These are phyloP conservation scores for Habropoda laboriosa DNA, from an alignment of 1,140 invertebrate species.

Conservation along the genomic window DNA sequence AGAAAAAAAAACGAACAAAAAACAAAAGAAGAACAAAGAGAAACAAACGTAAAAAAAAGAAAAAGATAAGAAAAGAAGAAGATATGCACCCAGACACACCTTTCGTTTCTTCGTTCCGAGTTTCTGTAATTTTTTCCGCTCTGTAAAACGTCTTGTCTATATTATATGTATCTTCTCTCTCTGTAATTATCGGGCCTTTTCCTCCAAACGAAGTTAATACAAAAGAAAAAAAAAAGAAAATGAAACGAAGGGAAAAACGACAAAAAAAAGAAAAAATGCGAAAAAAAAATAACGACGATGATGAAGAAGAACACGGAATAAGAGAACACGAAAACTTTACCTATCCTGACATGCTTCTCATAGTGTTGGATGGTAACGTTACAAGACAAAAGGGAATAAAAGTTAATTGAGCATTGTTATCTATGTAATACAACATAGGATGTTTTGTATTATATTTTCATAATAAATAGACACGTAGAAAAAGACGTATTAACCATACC, in stretches of 20 bases:
- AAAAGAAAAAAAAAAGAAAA: constrained; percentile 39
- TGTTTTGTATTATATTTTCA: constrained; percentile 87
- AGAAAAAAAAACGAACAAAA: background rate
- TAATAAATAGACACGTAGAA: constrained; percentile 86
- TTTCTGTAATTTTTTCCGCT: constrained; percentile 64
- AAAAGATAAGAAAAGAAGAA: constrained; percentile 10
- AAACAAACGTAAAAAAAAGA: too few relatives aligned
- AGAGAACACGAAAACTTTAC: constrained; percentile 71
- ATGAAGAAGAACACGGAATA: constrained; percentile 54
- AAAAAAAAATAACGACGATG: constrained; percentile 32
- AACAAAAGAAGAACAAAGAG: background rate
- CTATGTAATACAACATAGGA: constrained; percentile 85
- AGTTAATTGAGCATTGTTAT: constrained; percentile 83
- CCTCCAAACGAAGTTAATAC: constrained; percentile 63
- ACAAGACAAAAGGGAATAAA: constrained; percentile 74
- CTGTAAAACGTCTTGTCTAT: constrained; percentile 72
- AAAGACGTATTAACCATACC: constrained; percentile 78
- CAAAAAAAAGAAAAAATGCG: constrained; percentile 15
- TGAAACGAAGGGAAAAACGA: constrained; percentile 28
- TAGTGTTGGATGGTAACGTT: constrained; percentile 79
- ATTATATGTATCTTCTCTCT: constrained; percentile 61
- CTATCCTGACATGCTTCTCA: constrained; percentile 76
- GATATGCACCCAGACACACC: constrained; percentile 3
- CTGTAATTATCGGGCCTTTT: constrained; percentile 76
- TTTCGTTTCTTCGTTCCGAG: constrained; percentile 57